Base-by-base conservation (phyloP, 2,797 vertebrate species). In the Lacerta agilis region DNA sequence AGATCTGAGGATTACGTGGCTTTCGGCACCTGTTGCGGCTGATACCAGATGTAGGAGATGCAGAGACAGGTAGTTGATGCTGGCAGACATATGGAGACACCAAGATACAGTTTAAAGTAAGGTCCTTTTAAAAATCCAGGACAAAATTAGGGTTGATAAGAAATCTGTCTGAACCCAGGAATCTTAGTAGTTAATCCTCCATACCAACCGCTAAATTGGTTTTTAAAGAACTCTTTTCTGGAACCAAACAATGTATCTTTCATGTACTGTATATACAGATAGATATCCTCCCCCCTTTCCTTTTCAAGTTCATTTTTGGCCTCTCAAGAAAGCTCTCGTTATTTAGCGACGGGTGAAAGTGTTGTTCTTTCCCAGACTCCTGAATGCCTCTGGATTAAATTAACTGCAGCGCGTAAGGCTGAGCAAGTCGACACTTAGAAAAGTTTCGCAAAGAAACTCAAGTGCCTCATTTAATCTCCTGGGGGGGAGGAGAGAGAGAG, bases 281-380 rank as follows among this genome's bases (percentile, higher is more conserved):
- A 73, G 83, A 1, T 61, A 86, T 84, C 85, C 8, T 11, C 38
- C 76, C 13, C 36, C 36, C 87, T 29, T 90, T 90, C 86, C 29
- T 29, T 90, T 90, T 81, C 72, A 76, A 67, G 81, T 93, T 93
- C 78, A 83, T 82, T 79, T 87, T 15, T 87, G 5, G 61, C 67
- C 88, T 45, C 55, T 92, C 61, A 87, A 93, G 92, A 92, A 66
- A 10, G 41, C 49, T 89, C 91, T 83, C 79, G 8, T 80, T 64
- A 8, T 88, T 85, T 18, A 43, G 88, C 36, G 43, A 1, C 71
- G 88, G 76, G 81, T 86, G 67, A 83, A 85, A 91, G 9, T 1
- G 3, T 33, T 93, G 88, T 91, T 41, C 11, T 94, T 86, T 79
- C 67, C 33, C 67, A 88, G 89, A 89, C 73, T 92, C 93, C 20